Evolutionary conservation across 2,888 invertebrate genomes (phyloP), one percentile per base, ranked within the genome.

Genomic region (Tenthredo amoena): DNA sequence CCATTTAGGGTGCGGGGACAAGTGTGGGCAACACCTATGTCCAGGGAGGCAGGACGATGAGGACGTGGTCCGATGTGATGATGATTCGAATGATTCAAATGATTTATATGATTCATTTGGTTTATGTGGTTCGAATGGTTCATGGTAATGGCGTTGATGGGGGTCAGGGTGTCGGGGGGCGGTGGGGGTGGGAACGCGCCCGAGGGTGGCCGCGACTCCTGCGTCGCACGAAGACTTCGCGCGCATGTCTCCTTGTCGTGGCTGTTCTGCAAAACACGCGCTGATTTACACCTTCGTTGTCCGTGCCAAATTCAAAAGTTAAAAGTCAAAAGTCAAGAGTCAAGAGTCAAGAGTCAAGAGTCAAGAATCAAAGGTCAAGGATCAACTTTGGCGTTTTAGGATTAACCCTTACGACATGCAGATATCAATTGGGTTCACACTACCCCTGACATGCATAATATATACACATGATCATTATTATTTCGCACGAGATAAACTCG

Each of bases 111-210:
- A 21, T 62, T 37, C 65, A 37, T 15, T 15, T 81, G 62, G 40
- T 65, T 81, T 62, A 34, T n/a, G n/a, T 68, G 68, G n/a, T 65
- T 82, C 31, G 82, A 31, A 31, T 82, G 82, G 86, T 10, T 83
- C 87, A 31, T 85, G 87, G 26, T 85, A 94, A 94, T 3, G 94
- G 94, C 43, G 94, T 90, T 6, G 94, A 65, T 72, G 82, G 87
- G 72, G 82, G 82, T 50, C 84, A 81, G 68, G 76, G 58, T 26
- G 86, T 77, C 76, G 77, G 72, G 88, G 81, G 91, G 91, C 40
- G 91, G 94, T 92, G 88, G 93, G 86, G 91, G 94, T 91, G 88
- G 95, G 93, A 95, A 95, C 92, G 95, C 95, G 92, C 95, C 95
- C 87, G 95, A 94, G 89, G 95, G 91, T 77, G 92, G 92, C 85